Percentiles rank a stretch among this genome's conserved stretches.
These are phyloP conservation scores for Himalopsyche japonica DNA, from an alignment of 2,888 invertebrate species.

Conservation along the genomic window DNA sequence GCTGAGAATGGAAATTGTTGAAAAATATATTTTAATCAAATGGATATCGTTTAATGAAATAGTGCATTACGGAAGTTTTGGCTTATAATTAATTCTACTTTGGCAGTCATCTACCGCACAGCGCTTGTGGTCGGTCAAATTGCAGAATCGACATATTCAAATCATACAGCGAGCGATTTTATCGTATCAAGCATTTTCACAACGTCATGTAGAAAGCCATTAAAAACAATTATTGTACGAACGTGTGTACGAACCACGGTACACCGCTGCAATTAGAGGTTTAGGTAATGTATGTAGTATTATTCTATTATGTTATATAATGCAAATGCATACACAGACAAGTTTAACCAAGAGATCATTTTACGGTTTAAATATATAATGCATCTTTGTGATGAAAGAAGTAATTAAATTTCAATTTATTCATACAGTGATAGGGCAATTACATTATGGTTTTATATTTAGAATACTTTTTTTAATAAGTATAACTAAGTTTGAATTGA, in stretches of 20 bases:
- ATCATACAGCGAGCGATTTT: not conserved
- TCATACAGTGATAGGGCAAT: too few relatives aligned
- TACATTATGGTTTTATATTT: too few relatives aligned
- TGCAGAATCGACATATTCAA: not conserved
- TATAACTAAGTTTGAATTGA: too few relatives aligned
- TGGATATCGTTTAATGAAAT: not conserved
- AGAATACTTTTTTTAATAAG: too few relatives aligned
- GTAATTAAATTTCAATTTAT: not conserved
- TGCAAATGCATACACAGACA: not conserved
- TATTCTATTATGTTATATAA: not conserved
- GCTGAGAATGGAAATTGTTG: too few relatives aligned
- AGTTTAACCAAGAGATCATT: not conserved
- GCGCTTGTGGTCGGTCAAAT: not conserved
- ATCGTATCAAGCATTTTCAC: conserved; percentile 20
- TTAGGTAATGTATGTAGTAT: not conserved
- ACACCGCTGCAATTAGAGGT: conserved; percentile 28
- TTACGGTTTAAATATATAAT: not conserved
- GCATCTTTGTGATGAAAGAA: not conserved
- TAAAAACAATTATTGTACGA: conserved; percentile 38
- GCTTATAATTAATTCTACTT: not conserved
- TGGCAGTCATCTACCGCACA: not conserved
- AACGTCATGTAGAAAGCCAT: conserved; percentile 28
- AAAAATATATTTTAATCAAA: too few relatives aligned
- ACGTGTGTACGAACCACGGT: conserved; percentile 23
- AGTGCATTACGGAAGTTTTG: not conserved